A percentile compares a stretch with the other conserved stretches of the same genome.
These are phyloP conservation scores for Drosophila tsacasi DNA, from an alignment of 1,140 invertebrate species.

Conservation along the genomic window DNA sequence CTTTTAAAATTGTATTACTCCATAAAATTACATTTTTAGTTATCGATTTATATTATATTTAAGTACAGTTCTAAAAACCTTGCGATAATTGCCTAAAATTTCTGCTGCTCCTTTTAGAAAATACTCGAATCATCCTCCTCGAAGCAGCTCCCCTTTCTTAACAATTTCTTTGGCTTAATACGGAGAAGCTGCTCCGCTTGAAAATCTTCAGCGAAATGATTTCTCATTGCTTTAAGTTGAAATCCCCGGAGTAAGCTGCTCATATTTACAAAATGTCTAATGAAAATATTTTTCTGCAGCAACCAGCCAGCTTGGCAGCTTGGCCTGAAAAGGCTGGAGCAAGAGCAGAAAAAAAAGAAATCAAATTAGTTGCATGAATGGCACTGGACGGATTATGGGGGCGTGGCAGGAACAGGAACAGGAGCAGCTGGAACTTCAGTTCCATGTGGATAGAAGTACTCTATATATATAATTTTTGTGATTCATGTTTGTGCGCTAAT, in stretches of 20 bases:
- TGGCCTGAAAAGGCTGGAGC: conserved; percentile 12
- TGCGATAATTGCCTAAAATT: conserved; percentile 24
- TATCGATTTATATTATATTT: not conserved
- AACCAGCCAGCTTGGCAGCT: conserved; percentile 12
- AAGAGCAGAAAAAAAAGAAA: conserved; percentile 54
- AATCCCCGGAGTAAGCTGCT: conserved; percentile 65
- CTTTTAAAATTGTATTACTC: not conserved
- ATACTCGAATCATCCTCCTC: conserved; percentile 18
- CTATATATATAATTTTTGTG: conserved; percentile 34
- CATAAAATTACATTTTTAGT: not conserved
- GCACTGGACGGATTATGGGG: conserved; percentile 68
- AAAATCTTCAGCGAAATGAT: conserved; percentile 18
- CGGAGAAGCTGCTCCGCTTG: not conserved
- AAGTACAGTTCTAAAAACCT: not conserved
- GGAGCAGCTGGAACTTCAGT: conserved; percentile 19
- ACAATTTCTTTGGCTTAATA: not conserved
- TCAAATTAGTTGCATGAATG: conserved; percentile 82
- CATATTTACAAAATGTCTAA: conserved; percentile 83
- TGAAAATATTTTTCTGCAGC: conserved; percentile 74
- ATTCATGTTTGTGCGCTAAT: conserved; percentile 79
- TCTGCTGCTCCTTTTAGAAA: conserved; percentile 1
- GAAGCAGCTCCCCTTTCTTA: not conserved
- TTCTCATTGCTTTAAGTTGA: conserved; percentile 61
- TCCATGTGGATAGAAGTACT: conserved; percentile 16
- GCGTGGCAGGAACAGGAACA: conserved; percentile 21